Evolutionary conservation across 2,113 vertebrate species (phyloP), one percentile per base, ranked within the genome.

Genomic region (Centropristis striata): DNA sequence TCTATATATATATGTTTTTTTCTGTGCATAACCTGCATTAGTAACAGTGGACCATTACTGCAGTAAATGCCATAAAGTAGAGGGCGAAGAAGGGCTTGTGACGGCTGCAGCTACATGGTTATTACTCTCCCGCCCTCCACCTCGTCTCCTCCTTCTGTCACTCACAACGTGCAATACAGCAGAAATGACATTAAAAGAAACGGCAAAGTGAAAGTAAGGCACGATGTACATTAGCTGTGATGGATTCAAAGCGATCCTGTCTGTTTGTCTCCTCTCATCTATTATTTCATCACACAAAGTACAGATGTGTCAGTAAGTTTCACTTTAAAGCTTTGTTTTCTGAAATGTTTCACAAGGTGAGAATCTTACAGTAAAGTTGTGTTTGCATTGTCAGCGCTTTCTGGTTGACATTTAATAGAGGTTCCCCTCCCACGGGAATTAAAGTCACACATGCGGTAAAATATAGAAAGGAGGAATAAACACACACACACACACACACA

Each of bases 341-440:
- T 60, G 66, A 81, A 84, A 58, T 57, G 66, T 76, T 61, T 78
- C n/a, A 28, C 23, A 36, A 55, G 44, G 44, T 47, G 54, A 84
- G 49, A 64, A 44, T 51, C 58, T 60, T 53, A 39, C 13, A 27
- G 39, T 41, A 14, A 63, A 59, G 55, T 71, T 57, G 36, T 25
- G 51, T 67, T 46, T 81, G 58, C 69, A 73, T 18, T 4, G 37
- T 90, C 78, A 90, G 77, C 81, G 28, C 61, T 83, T 73, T 76
- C 69, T 75, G 57, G 28, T 36, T 69, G 71, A 82, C 79, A 75
- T 81, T 80, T 85, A 80, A 88, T 83, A 42, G 63, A 82, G 76
- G 74, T 71, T 75, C 50, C 54, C 25, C 32, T 73, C 80, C 77
- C 74, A 77, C 50, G 75, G 73, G 55, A 63, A 79, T 76, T 57